phyloP scores from a whole-genome alignment of 1,140 invertebrate species.

The Eriosoma lanigerum region DNA sequence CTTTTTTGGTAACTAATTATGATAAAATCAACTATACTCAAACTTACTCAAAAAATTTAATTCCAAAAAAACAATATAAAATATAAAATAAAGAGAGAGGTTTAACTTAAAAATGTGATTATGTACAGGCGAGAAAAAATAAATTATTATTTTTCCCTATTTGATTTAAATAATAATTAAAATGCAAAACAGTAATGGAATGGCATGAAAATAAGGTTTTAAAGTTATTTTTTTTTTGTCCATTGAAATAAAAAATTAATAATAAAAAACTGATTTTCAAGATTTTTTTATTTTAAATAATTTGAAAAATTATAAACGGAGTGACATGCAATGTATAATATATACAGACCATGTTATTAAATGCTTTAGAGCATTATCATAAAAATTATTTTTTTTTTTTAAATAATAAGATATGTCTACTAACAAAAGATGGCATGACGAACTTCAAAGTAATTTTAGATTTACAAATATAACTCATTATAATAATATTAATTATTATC shows the following conservation, averaged over 20 bases:
- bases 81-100: neutral
- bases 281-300: constrained; percentile 1
- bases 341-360: neutral
- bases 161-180: constrained; percentile 34
- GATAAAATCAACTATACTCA: neutral
- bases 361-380: neutral
- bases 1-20: neutral
- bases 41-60: too few species aligned
- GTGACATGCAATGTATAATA: neutral
- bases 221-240: constrained; percentile 13
- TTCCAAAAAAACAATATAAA: neutral
- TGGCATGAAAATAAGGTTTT: neutral
- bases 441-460: constrained; percentile 1
- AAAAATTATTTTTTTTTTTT: constrained; percentile 29
- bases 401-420: constrained; percentile 25
- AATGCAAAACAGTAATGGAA: constrained; percentile 12
- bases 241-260: neutral
- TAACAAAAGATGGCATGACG: constrained; percentile 8
- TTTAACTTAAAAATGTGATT: constrained; percentile 4
- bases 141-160: neutral
- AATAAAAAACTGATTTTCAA: neutral
- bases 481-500: constrained; percentile 36
- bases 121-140: neutral
- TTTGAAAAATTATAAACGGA: constrained; percentile 12
- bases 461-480: constrained; percentile 10